Conservation (phyloP, 2,113 vertebrate species). For the Nasalis larvatus region DNA sequence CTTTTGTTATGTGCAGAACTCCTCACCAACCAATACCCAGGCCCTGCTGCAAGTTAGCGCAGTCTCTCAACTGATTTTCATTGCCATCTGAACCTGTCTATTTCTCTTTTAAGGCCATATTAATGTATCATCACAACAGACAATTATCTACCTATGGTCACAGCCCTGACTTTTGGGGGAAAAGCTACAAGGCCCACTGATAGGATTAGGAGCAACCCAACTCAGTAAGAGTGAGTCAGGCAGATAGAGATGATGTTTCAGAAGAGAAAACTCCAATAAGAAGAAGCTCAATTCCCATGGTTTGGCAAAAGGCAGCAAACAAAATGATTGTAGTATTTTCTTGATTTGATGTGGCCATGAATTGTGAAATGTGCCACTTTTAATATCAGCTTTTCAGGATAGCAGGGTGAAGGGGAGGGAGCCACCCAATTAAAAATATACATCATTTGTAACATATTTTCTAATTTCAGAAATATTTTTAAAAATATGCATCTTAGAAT, state of each 20-base stretch:
- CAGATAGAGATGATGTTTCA: neutral
- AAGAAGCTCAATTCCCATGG: neutral
- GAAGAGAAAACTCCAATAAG: neutral
- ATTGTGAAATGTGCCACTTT: neutral
- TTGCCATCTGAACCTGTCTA: neutral
- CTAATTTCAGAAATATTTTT: neutral
- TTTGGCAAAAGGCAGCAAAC: neutral
- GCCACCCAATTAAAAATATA: neutral
- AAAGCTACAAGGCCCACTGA: neutral
- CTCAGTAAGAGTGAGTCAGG: neutral
- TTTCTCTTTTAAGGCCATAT: neutral
- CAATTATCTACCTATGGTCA: neutral
- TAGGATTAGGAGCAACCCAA: neutral
- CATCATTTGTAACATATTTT: neutral
- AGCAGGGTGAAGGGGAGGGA: neutral
- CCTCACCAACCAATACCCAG: neutral
- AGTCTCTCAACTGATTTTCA: neutral
- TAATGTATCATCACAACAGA: neutral
- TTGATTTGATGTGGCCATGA: neutral
- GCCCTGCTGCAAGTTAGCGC: neutral
- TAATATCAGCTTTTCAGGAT: neutral
- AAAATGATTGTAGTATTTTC: neutral
- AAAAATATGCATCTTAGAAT: neutral
- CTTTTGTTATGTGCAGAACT: neutral
- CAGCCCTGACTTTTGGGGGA: neutral